Percentiles rank a stretch among this genome's conserved stretches.
phyloP scores from a whole-genome alignment of 2,888 invertebrate genomes.

The Apotomis betuletana region DNA sequence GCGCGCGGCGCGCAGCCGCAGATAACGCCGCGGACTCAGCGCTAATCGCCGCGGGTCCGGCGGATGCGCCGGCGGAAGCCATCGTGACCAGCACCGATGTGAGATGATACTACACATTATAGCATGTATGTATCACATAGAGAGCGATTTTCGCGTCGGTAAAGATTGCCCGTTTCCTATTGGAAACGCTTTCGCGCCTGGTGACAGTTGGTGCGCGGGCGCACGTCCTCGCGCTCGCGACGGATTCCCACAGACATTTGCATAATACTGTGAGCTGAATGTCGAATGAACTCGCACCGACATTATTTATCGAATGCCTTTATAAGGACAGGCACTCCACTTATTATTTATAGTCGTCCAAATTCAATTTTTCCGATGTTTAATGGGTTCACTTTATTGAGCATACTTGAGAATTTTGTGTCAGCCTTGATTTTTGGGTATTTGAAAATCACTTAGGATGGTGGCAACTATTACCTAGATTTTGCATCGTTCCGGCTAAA shows the following conservation, averaged over 20 bases:
- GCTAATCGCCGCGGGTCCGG: slow-evolving; percentile 16
- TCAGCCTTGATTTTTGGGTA: no score
- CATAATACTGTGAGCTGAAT: slow-evolving; percentile 35
- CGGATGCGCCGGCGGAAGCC: slow-evolving; percentile 31
- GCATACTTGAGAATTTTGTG: no score
- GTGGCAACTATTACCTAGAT: no score
- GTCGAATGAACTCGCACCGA: slow-evolving; percentile 17
- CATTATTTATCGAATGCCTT: slow-evolving; percentile 20
- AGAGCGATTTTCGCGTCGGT: slow-evolving; percentile 1
- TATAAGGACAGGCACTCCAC: slow-evolving; percentile 17
- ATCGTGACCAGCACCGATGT: slow-evolving; percentile 22
- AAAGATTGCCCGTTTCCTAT: slow-evolving; percentile 2
- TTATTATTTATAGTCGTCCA: slow-evolving; percentile 1
- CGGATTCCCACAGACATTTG: slow-evolving; percentile 40
- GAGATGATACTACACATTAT: slow-evolving; percentile 4
- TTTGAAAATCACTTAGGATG: no score
- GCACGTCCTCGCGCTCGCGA: slow-evolving; percentile 11
- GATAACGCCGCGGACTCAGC: slow-evolving; percentile 14
- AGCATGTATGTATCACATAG: slow-evolving; percentile 1
- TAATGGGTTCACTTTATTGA: background rate
- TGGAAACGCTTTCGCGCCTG: slow-evolving; percentile 7
- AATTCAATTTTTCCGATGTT: slow-evolving; percentile 5
- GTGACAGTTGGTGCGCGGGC: slow-evolving; percentile 35
- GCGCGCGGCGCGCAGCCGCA: background rate
- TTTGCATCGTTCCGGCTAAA: no score